These are phyloP conservation scores for Motacilla tschutschensis DNA, from an alignment of 2,113 vertebrate genomes.

Conservation along the genomic window DNA sequence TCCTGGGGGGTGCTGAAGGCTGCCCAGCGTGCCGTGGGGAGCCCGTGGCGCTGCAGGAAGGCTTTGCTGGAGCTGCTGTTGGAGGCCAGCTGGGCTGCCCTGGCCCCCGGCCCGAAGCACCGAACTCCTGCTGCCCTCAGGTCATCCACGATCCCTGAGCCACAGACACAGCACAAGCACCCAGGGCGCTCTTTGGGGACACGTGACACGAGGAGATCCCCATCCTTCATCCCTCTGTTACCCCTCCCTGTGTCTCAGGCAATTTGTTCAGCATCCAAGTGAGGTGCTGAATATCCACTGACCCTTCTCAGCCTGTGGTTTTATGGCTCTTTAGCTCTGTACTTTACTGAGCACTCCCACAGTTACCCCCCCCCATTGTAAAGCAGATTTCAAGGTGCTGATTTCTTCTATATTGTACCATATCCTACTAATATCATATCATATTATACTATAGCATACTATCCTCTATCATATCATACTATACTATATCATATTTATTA, in stretches of 20 bases:
- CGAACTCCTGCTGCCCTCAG: slow-evolving; percentile 77
- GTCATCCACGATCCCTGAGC: slow-evolving; percentile 82
- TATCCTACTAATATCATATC: background rate
- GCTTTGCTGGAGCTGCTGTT: slow-evolving; percentile 81
- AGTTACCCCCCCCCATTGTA: background rate
- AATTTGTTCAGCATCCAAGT: background rate
- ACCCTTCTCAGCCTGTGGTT: background rate
- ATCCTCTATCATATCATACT: too few species aligned
- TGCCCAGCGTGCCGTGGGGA: slow-evolving; percentile 83
- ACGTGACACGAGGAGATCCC: background rate
- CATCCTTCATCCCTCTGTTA: fast-evolving
- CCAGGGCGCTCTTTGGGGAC: background rate
- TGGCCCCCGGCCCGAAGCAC: slow-evolving; percentile 84
- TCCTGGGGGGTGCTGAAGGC: slow-evolving; percentile 77
- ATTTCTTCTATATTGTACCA: too few species aligned
- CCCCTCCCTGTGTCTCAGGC: background rate
- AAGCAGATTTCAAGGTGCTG: background rate
- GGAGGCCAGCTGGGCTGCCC: slow-evolving; percentile 83
- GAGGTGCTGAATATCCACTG: background rate
- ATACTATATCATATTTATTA: background rate
- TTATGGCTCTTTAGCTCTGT: background rate
- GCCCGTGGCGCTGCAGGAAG: slow-evolving; percentile 84
- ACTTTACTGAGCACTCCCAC: background rate
- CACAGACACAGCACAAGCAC: background rate
- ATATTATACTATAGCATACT: background rate